Evolutionary conservation across 1,140 invertebrate genomes (phyloP), one percentile per base, ranked within the genome.

Genomic region (Heterodera schachtii): DNA sequence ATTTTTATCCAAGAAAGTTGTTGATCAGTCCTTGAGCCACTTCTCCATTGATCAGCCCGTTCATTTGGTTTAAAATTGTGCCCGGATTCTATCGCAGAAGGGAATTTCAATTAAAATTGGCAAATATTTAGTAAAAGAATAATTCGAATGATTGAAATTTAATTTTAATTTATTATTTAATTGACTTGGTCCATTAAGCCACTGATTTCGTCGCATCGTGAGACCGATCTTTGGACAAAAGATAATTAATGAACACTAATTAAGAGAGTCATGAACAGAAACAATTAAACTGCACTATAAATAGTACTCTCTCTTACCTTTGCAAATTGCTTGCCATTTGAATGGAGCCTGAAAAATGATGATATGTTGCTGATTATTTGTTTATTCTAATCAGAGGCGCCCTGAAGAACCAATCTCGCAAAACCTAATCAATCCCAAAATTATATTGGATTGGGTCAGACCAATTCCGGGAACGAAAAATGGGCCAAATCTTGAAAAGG

Each of bases 21-120:
- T 89, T 90, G 16, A 89, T 60, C 46, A 89, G 86, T 52, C 88
- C 89, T 74, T 89, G 88, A 5, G 88, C 87, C 49, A 90, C 79
- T 83, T 89, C 88, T 1, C 88, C 88, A 46, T 86, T 89, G n/a
- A 89, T 82, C 46, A 89, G 78, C 7, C 86, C 84, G 60, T 83
- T 84, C 80, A 89, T 80, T 75, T 90, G 89, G 47, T 80, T 81
- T 11, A 89, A 52, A 9, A 89, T 79, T n/a, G 86, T 82, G 6
- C 76, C 69, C 3, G 88, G 88, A 73, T 88, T 90, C 87, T 90
- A 74, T 5, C 31, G 31, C 31, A 31, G 31, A 31, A 31, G 31
- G 31, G 31, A 31, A 31, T 31, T 31, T 31, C 31, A 31, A 31
- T 31, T 31, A 31, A 31, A 31, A 31, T 31, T 31, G 31, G 31